A percentile compares a stretch with the other conserved stretches of the same genome.
phyloP scores from a whole-genome alignment of 2,888 invertebrate species.

The Polymixis flavicincta region DNA sequence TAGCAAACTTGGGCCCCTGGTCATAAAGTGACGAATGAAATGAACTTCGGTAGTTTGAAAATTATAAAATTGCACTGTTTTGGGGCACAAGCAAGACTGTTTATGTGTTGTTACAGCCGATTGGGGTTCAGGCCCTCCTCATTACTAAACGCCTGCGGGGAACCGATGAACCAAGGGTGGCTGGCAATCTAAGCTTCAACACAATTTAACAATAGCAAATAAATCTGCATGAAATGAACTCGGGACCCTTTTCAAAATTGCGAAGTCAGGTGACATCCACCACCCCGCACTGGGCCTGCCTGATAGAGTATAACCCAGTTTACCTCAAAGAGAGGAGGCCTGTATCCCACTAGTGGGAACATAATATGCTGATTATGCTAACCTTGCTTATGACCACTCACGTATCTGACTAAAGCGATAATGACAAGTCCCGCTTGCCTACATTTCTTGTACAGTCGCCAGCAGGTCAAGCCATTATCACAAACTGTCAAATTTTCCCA shows the following conservation, averaged over 20 bases:
- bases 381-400: not conserved
- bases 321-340: no score
- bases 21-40: not conserved
- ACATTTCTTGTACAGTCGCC: not conserved
- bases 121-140: slow-evolving; percentile 8
- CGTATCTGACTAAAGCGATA: not conserved
- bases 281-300: no score
- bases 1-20: no score
- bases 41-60: not conserved
- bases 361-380: no score
- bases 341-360: no score
- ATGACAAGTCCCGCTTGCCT: not conserved
- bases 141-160: slow-evolving; percentile 42
- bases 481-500: no score
- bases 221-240: slow-evolving; percentile 23
- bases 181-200: slow-evolving; percentile 25
- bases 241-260: not conserved
- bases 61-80: not conserved
- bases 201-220: slow-evolving; percentile 23
- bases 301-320: no score
- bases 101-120: slow-evolving; percentile 8
- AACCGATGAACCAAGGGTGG: slow-evolving; percentile 22
- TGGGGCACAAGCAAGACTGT: not conserved
- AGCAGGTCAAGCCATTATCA: no score
- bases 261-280: no score